Evolutionary conservation across 2,888 invertebrate genomes (phyloP), one percentile per base, ranked within the genome.

Genomic region (Erebia aethiops): DNA sequence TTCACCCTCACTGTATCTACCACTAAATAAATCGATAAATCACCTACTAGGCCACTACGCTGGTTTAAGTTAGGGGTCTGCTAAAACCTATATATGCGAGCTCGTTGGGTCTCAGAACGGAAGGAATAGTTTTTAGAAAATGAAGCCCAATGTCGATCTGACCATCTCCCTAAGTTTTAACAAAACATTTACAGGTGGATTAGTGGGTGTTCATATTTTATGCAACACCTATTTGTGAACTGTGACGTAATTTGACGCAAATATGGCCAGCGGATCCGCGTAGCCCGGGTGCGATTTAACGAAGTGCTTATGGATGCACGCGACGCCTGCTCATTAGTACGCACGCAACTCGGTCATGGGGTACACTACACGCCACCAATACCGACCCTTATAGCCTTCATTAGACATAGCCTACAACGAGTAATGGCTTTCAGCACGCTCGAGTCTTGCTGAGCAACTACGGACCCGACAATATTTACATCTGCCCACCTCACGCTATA

Each of bases 261-360:
- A 83, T 80, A 79, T 74, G 72, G 72, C 74, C 77, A 63, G 54
- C 67, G 70, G 73, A 74, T 73, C 71, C 60, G 83, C 86, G 87
- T 87, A 87, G 82, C 82, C 78, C 86, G 84, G 87, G 84, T 82
- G 86, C 87, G 85, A 89, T 87, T 84, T 88, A 88, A 87, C 86
- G 86, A 86, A 87, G 85, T 84, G 79, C 69, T 84, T 86, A 84
- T 84, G 82, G 84, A 85, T 84, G 89, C 92, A 92, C 90, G 91
- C 91, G 90, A 91, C 85, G 82, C 73, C 70, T 80, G 84, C 87
- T 91, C 90, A 91, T 91, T 91, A 91, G 87, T 82, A 79, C 81
- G 80, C 92, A 92, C 91, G 91, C 92, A 88, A 90, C 79, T 77
- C 71, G 77, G 77, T 75, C 77, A 74, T 73, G 76, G 77, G 76